Percentiles rank a stretch among this genome's conserved stretches.
These are phyloP conservation scores for Liasis olivaceus DNA, from an alignment of 2,797 vertebrate species.

Conservation along the genomic window DNA sequence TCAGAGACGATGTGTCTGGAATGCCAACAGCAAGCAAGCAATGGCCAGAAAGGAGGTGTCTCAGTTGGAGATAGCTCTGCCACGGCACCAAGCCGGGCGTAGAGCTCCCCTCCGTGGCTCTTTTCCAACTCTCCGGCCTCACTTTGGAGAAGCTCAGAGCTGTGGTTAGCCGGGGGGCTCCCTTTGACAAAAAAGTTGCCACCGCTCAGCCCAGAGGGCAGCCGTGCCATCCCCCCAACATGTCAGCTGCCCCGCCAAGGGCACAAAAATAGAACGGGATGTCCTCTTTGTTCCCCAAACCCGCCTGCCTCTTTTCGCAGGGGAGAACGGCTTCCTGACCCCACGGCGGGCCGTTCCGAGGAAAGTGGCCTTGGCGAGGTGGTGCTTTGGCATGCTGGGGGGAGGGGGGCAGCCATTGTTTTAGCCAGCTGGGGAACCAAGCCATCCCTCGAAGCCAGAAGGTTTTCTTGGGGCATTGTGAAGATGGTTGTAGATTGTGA, in stretches of 20 bases:
- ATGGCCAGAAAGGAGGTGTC: not conserved
- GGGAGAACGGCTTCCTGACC: no score
- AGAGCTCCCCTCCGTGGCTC: not conserved
- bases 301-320: no score
- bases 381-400: not conserved
- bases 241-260: not conserved
- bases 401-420: not conserved
- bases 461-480: not conserved
- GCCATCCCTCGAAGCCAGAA: not conserved
- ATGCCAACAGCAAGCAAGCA: not conserved
- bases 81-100: no score
- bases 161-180: accelerated
- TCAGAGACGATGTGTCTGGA: not conserved
- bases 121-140: not conserved
- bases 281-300: not conserved
- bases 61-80: not conserved
- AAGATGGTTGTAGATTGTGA: not conserved
- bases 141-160: not conserved
- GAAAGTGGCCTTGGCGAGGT: not conserved
- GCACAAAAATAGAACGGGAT: not conserved
- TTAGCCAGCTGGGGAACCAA: not conserved
- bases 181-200: not conserved
- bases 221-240: not conserved
- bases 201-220: not conserved
- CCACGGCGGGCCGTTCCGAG: not conserved